phyloP scores from a whole-genome alignment of 2,113 vertebrate species.

The Saimiri boliviensis region DNA sequence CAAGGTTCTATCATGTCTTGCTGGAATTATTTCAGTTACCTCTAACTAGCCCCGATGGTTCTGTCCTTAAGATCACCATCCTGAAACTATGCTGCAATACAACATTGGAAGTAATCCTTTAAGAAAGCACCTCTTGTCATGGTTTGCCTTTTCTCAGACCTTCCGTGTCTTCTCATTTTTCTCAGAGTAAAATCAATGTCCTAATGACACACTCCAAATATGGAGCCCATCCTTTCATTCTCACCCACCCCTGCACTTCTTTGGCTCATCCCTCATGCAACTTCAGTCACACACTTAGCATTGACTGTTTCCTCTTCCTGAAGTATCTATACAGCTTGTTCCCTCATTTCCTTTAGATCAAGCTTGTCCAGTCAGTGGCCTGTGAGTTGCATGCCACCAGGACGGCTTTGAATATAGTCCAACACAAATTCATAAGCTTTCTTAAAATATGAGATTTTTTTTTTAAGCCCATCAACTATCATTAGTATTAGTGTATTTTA shows the following conservation, averaged over 20 bases:
- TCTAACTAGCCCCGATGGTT: background rate
- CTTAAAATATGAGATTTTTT: no score
- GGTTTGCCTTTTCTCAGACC: background rate
- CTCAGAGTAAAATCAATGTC: background rate
- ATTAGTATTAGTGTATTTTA: no score
- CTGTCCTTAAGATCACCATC: background rate
- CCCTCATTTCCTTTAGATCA: background rate
- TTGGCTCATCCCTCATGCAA: background rate
- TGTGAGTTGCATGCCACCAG: no score
- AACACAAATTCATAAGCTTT: no score
- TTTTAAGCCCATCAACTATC: no score
- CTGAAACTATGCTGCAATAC: background rate
- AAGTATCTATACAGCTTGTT: background rate
- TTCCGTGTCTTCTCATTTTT: background rate
- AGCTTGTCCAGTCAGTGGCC: no score
- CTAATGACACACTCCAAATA: background rate
- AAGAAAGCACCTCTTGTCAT: background rate
- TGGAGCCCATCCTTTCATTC: background rate
- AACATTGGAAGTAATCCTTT: background rate
- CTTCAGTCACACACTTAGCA: background rate
- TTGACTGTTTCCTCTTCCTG: background rate
- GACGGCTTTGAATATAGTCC: no score
- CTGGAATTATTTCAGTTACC: background rate
- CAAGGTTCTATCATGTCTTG: background rate
- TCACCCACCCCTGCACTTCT: background rate